Evolutionary conservation across 2,888 invertebrate genomes (phyloP), one percentile per base, ranked within the genome.

Genomic region (Cerceris ruficornis): DNA sequence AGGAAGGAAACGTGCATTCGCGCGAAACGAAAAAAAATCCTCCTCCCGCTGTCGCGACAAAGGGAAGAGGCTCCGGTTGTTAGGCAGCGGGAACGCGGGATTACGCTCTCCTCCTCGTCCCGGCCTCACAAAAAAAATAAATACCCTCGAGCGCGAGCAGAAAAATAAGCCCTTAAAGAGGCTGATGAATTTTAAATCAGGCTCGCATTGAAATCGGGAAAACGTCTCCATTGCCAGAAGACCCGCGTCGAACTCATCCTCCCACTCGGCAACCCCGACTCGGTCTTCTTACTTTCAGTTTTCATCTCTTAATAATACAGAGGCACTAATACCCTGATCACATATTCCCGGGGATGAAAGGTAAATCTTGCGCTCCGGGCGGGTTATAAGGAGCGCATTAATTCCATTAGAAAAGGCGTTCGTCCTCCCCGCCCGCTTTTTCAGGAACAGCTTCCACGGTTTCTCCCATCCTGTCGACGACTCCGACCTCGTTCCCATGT

Each of bases 161-260:
- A 91, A 91, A 91, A 91, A 91, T 92, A 92, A 92, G 92, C 92
- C 90, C 90, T 90, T 92, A 91, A 91, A 92, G 91, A 91, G 91
- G 85, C 90, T 92, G 92, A 92, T 92, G 92, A 92, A 92, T 92
- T 92, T 92, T 91, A 92, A 92, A 92, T 92, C 91, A 91, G 91
- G 72, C 86, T 79, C 83, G 89, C 91, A 91, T 92, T 91, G 91
- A 92, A 90, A 91, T 91, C 90, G 88, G 86, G 89, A 88, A 90
- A 92, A 90, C 90, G 89, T 91, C 90, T 90, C 88, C 87, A 84
- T 88, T 85, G 90, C 89, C 88, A 80, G 89, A 90, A 90, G 90
- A 89, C 90, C 90, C 89, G 28, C 28, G 28, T 89, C 86, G 83
- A 82, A 74, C 82, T 77, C 82, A 77, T 75, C 75, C 78, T 74